Evolutionary conservation across 2,888 invertebrate genomes (phyloP).

Genomic region (Drosophila paracracens): DNA sequence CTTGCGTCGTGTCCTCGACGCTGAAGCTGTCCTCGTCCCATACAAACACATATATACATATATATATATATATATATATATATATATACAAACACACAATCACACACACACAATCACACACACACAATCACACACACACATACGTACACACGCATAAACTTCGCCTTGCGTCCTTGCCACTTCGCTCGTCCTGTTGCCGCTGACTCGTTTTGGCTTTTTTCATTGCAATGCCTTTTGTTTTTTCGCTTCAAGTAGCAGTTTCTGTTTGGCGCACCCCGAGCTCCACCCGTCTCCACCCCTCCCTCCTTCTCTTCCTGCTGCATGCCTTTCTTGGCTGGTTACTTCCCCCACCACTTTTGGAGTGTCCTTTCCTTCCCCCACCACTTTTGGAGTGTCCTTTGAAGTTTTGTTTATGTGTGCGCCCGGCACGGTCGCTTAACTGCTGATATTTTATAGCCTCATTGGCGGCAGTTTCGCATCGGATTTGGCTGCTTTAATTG

Average conservation of each 20-base stretch:
- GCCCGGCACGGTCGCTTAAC: constrained; percentile 30
- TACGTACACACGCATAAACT: not conserved
- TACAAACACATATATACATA: not conserved
- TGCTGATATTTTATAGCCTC: constrained; percentile 71
- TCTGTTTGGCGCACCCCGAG: constrained; percentile 48
- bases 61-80: not conserved
- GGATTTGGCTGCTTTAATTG: constrained; percentile 65
- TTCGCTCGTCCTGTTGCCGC: constrained; percentile 3
- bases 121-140: constrained; percentile 1
- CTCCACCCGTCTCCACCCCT: not conserved
- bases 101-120: too few relatives aligned
- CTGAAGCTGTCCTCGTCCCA: constrained; percentile 57
- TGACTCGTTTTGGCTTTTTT: constrained; percentile 38
- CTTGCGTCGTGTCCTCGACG: constrained; percentile 57
- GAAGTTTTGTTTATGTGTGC: constrained; percentile 59
- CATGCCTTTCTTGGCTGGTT: constrained; percentile 14
- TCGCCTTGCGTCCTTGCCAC: constrained; percentile 27
- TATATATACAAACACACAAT: not conserved
- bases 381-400: constrained; percentile 52
- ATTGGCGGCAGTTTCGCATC: constrained; percentile 65
- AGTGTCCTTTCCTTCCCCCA: constrained; percentile 49
- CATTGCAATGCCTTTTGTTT: constrained; percentile 67
- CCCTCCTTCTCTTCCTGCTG: not conserved
- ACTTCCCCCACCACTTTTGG: constrained; percentile 5
- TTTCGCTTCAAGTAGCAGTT: constrained; percentile 69